Percentiles rank a stretch among this genome's conserved stretches.
phyloP scores from a whole-genome alignment of 2,797 vertebrate species.

The Pipistrellus nathusii region DNA sequence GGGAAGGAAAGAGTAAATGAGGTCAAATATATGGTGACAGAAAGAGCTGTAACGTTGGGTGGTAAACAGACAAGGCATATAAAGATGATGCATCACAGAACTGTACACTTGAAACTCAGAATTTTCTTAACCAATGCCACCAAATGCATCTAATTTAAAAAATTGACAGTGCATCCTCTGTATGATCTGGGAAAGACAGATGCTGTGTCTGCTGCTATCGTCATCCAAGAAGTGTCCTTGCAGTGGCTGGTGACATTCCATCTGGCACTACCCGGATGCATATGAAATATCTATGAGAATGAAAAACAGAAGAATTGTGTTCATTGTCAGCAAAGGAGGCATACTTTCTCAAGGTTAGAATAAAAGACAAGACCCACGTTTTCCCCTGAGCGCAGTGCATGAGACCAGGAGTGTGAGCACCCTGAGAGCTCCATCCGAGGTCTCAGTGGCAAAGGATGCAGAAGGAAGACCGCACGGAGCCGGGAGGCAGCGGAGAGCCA shows the following conservation, averaged over 20 bases:
- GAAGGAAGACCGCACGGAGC: background rate
- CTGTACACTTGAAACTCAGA: too few species aligned
- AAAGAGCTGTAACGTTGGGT: background rate
- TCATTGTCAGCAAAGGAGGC: constrained; percentile 8
- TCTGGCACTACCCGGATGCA: background rate
- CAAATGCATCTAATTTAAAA: too few species aligned
- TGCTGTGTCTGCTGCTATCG: background rate
- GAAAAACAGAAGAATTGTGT: background rate
- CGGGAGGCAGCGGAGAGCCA: background rate
- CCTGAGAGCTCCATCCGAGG: background rate
- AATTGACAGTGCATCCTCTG: background rate
- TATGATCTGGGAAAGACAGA: background rate
- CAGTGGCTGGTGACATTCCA: background rate
- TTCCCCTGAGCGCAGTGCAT: background rate
- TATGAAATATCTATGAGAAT: background rate
- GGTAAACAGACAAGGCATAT: too few species aligned
- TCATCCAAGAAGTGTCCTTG: background rate
- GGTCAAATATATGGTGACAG: too few species aligned
- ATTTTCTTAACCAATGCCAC: background rate
- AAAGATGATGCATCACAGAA: background rate
- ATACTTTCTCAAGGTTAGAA: background rate
- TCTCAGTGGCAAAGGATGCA: background rate
- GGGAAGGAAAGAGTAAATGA: too few species aligned
- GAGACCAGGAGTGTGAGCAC: background rate
- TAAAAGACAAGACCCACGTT: background rate